Evolutionary conservation across 2,888 invertebrate genomes (phyloP), one percentile per base, ranked within the genome.

Genomic region (Crematogaster levior): DNA sequence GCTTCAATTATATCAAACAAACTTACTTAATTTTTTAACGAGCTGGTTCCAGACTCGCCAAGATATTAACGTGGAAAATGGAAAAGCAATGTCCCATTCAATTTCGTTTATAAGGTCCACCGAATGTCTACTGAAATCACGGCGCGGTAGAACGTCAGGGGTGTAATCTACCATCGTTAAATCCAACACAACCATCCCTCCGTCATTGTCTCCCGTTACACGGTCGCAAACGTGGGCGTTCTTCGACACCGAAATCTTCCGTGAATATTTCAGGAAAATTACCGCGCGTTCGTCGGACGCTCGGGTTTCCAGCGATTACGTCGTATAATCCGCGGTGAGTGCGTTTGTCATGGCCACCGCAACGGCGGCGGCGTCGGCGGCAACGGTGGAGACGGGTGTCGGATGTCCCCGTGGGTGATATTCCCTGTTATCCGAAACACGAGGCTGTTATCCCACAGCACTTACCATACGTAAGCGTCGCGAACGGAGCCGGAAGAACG

Each of bases 361-460:
- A 70, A 34, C 77, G 84, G 74, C 48, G 58, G 21, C 46, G 73
- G 68, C 66, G 81, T 40, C 72, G 37, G 83, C 75, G 88, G 74
- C 74, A 60, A 79, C 83, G 40, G 82, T 81, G 37, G 74, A 24
- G 53, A 63, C 70, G 87, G 70, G 90, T 89, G 84, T 90, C 89
- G 89, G 86, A 81, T 90, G 89, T 90, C 89, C 88, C 84, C 85
- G 88, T 82, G 89, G 86, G 92, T 92, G 93, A 94, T 93, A 94
- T 93, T 92, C 93, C 91, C 92, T 92, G 94, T 93, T 94, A 93
- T 93, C 93, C 93, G 94, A 93, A 94, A 93, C 94, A 92, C 93
- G 92, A 91, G 92, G 92, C 91, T 92, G 93, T 93, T 94, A 93
- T 93, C 94, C 94, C 93, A 92, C 93, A 93, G 93, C 93, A 93